Evolutionary conservation across 2,113 vertebrate genomes (phyloP), one percentile per base, ranked within the genome.

Genomic region (Colaptes auratus): DNA sequence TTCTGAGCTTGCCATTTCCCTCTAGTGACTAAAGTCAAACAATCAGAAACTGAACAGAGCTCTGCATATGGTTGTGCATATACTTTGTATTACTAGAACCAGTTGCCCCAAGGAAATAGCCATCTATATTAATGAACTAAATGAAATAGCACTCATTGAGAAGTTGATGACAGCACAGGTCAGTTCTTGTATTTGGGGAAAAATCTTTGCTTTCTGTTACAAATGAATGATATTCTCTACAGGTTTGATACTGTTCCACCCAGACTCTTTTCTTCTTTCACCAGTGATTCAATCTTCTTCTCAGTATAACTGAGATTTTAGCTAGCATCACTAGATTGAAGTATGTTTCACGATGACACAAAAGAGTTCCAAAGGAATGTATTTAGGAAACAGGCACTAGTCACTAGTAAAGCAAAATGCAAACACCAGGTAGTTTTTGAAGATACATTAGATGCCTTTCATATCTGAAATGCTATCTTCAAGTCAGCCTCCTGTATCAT

Each of bases 61-160:
- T 90, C 65, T 94, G 3, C 72, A 28, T 39, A 70, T 92, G 76
- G 66, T n/a, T 92, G 67, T 80, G 82, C 92, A 88, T 56, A 72
- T 85, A 67, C 63, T 92, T 94, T 86, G 85, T 84, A 93, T 94
- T 93, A 96, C 93, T 70, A 85, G 84, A 88, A 89, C 48, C 76
- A 82, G 70, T 44, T 90, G 84, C 85, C 90, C 90, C 0, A 0
- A 95, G 93, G 82, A 97, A 94, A 96, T 82, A 95, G 50, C 66
- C 66, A 96, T 96, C 83, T 90, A 92, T 95, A 96, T 96, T 94
- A 79, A 95, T 91, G 93, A 95, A 91, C 28, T 80, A 83, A 89
- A 91, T 82, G 80, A 95, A 89, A 90, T 61, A 30, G 3, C 33
- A 88, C 79, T 91, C 75, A 39, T 13, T 69, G 76, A 94, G 70